Conservation (phyloP, 1,140 invertebrate species). For the Brachionus sp. region DNA sequence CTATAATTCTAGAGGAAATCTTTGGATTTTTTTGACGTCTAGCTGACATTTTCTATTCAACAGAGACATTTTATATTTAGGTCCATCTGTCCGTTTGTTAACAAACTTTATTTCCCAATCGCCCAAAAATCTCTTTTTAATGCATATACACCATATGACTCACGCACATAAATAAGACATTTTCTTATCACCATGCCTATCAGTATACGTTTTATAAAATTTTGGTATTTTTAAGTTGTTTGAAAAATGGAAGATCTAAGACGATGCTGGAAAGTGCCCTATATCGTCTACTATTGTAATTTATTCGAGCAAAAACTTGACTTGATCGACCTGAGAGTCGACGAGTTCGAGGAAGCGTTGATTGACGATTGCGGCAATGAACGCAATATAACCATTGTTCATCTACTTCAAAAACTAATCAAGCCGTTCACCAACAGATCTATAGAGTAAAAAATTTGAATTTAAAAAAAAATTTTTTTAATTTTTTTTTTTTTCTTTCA, state of each 20-base stretch:
- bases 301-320: slow-evolving; percentile 42
- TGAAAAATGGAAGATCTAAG: slow-evolving; percentile 43
- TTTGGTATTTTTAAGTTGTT: background rate
- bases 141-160: background rate
- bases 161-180: background rate
- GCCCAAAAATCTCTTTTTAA: background rate
- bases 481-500: background rate
- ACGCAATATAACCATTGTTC: slow-evolving; percentile 38
- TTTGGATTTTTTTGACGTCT: background rate
- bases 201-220: background rate
- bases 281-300: slow-evolving; percentile 41
- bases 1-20: background rate
- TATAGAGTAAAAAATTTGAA: background rate
- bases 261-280: slow-evolving; percentile 44
- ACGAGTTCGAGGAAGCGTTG: slow-evolving; percentile 38
- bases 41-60: background rate
- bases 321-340: slow-evolving; percentile 25
- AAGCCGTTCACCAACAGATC: slow-evolving; percentile 39
- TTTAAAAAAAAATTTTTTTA: background rate
- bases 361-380: slow-evolving; percentile 35
- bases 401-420: slow-evolving; percentile 35
- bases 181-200: background rate
- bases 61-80: background rate
- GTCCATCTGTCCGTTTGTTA: background rate
- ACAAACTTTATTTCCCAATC: background rate